Conservation (phyloP, 1,140 invertebrate species). For the Macrobrachium nipponense region DNA sequence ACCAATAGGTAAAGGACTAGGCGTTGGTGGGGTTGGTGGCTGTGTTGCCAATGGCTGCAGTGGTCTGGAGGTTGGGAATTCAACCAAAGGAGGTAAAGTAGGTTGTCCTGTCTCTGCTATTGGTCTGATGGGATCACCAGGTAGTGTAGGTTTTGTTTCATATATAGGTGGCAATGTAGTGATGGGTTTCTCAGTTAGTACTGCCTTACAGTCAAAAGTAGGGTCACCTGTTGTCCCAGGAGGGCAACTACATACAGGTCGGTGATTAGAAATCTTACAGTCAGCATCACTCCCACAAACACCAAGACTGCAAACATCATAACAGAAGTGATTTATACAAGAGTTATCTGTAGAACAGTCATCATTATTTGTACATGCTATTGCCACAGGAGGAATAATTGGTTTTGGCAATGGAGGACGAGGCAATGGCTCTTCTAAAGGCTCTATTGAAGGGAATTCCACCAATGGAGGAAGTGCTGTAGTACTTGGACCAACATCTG, state of each 20-base stretch:
- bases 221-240: slow-evolving; percentile 42
- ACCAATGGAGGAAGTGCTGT: slow-evolving; percentile 27
- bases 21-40: slow-evolving; percentile 27
- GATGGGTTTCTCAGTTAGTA: slow-evolving; percentile 9
- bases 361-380: slow-evolving; percentile 63
- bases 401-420: slow-evolving; percentile 71
- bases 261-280: slow-evolving; percentile 21
- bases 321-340: slow-evolving; percentile 40
- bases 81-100: too few species aligned
- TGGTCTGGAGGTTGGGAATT: slow-evolving; percentile 12
- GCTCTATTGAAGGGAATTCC: slow-evolving; percentile 2
- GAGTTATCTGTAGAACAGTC: slow-evolving; percentile 50
- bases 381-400: slow-evolving; percentile 80
- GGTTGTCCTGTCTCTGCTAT: background rate
- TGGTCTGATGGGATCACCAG: slow-evolving; percentile 36
- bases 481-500: slow-evolving; percentile 18
- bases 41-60: slow-evolving; percentile 9
- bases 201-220: background rate
- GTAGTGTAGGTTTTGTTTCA: slow-evolving; percentile 12
- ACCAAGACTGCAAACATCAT: slow-evolving; percentile 46
- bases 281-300: slow-evolving; percentile 33
- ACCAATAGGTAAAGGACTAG: slow-evolving; percentile 40
- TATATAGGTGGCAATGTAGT: slow-evolving; percentile 35
- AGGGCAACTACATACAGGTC: slow-evolving; percentile 41
- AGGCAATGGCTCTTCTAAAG: slow-evolving; percentile 11